A percentile compares a stretch with the other conserved stretches of the same genome.
Conservation (phyloP, 1,140 invertebrate genomes). For the Lepidurus arcticus region DNA sequence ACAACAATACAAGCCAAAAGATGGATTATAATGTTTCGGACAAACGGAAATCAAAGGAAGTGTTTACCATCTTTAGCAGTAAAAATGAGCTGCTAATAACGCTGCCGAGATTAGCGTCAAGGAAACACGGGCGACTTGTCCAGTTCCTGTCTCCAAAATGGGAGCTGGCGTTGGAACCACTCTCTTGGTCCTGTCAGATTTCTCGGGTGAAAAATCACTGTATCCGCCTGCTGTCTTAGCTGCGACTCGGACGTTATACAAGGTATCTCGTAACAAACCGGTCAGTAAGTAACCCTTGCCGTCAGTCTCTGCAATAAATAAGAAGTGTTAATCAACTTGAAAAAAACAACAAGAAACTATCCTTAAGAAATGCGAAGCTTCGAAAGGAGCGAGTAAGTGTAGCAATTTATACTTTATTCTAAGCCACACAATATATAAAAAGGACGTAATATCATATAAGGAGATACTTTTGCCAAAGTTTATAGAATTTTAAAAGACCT, state of each 20-base stretch:
- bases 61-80: slow-evolving; percentile 23
- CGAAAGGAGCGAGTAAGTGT: too few species aligned
- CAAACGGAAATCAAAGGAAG: not conserved
- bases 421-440: too few species aligned
- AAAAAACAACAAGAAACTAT: not conserved
- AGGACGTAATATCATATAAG: too few species aligned
- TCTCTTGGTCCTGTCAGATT: slow-evolving; percentile 36
- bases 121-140: not conserved
- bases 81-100: slow-evolving; percentile 30
- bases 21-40: not conserved
- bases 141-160: not conserved
- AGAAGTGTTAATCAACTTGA: slow-evolving; percentile 23
- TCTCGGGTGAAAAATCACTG: slow-evolving; percentile 38
- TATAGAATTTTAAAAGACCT: too few species aligned
- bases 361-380: too few species aligned
- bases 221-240: slow-evolving; percentile 40
- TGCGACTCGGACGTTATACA: slow-evolving; percentile 40
- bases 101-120: slow-evolving; percentile 28
- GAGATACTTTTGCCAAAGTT: too few species aligned
- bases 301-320: slow-evolving; percentile 22
- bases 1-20: not conserved
- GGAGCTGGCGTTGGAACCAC: slow-evolving; percentile 31
- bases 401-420: too few species aligned
- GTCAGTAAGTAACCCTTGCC: slow-evolving; percentile 37
- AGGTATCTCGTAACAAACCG: slow-evolving; percentile 38